Evolutionary conservation across 2,113 vertebrate species (phyloP).

Genomic region (Cygnus atratus): DNA sequence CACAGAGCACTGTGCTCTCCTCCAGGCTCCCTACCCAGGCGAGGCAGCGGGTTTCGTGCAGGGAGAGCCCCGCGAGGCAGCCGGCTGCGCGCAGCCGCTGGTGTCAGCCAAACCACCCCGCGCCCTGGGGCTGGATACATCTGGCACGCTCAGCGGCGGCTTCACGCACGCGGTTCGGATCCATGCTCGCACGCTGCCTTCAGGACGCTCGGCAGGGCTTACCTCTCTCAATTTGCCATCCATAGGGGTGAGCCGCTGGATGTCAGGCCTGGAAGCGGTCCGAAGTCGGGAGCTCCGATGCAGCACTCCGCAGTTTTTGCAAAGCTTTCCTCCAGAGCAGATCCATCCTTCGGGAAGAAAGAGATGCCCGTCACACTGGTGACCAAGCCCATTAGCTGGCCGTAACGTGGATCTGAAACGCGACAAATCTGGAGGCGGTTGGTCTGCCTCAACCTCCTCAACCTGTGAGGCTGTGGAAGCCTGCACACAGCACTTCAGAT

Average conservation of each 20-base stretch:
- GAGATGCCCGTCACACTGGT: neutral
- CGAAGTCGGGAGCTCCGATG: neutral
- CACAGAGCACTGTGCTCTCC: neutral
- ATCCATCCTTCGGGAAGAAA: constrained; percentile 42
- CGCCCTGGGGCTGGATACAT: neutral
- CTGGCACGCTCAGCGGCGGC: neutral
- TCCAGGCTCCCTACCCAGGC: neutral
- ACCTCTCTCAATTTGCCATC: constrained; percentile 45
- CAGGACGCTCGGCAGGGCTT: constrained; percentile 22
- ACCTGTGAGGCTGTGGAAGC: neutral
- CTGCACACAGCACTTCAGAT: neutral
- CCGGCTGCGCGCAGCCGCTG: rapidly evolving
- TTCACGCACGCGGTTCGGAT: neutral
- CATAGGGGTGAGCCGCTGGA: constrained; percentile 25
- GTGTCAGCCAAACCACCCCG: neutral
- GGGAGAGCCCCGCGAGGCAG: neutral
- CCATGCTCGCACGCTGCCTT: neutral
- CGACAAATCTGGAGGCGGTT: neutral
- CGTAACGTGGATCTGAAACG: neutral
- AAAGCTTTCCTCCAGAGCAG: neutral
- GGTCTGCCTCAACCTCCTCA: neutral
- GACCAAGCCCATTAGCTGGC: neutral
- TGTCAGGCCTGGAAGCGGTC: neutral
- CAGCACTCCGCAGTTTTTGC: neutral
- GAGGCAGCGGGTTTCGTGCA: neutral